Evolutionary conservation across 2,888 invertebrate genomes (phyloP), one percentile per base, ranked within the genome.

Genomic region (Platerodrilus igneus): DNA sequence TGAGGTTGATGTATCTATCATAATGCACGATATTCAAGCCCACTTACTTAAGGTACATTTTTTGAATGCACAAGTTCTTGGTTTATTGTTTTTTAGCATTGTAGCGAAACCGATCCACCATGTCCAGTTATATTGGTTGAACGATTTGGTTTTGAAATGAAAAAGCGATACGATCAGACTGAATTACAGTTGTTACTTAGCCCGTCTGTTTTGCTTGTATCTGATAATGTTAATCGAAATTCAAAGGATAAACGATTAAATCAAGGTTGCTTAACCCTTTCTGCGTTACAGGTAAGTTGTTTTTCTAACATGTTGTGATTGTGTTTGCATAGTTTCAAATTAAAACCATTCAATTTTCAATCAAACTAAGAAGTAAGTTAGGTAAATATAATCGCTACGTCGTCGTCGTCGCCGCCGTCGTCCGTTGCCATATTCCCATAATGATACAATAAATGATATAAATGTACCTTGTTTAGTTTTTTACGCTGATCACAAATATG

Each of bases 101-200:
- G 94, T 63, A 86, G 83, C 52, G 86, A 87, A 45, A 83, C 79
- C 53, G 93, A 93, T 68, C 88, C 92, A 1, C 87, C 93, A 0
- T 95, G 95, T 65, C 96, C 93, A 0, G 83, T 89, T 4, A 79
- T 92, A 43, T 67, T 90, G 11, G 79, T 92, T 26, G 95, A 96
- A 68, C 76, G 94, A 47, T 81, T 99, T 50, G 93, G 92, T 2
- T 95, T 99, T 66, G 99, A 99, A 75, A 87, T 99, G 89, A 89
- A 91, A 63, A 99, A 97, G 66, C 78, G 82, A 11, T 96, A 86
- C 64, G 79, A 79, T 44, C 95, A 96, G 67, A 96, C 94, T 0
- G 84, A 87, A 57, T 72, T 99, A 4, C 97, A 99, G 64, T 74
- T 97, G 1, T 66, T 91, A 3, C 71, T 91, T 0, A 93, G 93